A percentile compares a stretch with the other conserved stretches of the same genome.
phyloP scores from a whole-genome alignment of 2,113 vertebrate genomes.

The Amblyopsis rosae region DNA sequence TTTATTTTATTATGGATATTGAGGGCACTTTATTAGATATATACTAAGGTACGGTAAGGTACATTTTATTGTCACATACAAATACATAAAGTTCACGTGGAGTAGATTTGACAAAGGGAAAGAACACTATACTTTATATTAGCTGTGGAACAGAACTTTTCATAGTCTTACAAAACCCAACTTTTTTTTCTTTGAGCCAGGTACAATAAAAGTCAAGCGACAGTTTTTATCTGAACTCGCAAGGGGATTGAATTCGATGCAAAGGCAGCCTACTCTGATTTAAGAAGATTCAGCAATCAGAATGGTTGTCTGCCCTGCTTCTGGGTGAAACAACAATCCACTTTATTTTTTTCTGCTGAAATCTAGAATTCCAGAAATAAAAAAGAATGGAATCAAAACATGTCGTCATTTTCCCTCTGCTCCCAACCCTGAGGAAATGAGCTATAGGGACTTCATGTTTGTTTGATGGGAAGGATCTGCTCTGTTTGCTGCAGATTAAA shows the following conservation, averaged over 20 bases:
- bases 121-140: too few species aligned
- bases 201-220: conserved; percentile 2
- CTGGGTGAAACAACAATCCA: conserved; percentile 36
- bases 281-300: conserved; percentile 39
- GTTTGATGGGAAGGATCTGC: conserved; percentile 37
- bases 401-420: conserved; percentile 48
- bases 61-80: too few species aligned
- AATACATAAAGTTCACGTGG: too few species aligned
- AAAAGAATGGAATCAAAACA: conserved; percentile 35
- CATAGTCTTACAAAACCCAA: too few species aligned
- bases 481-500: conserved; percentile 29
- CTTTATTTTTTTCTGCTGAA: conserved; percentile 30
- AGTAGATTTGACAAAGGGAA: too few species aligned
- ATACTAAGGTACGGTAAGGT: too few species aligned
- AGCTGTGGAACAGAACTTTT: too few species aligned
- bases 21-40: too few species aligned
- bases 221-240: conserved; percentile 45
- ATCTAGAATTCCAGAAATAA: conserved; percentile 24
- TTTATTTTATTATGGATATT: too few species aligned
- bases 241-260: conserved; percentile 29
- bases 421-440: conserved; percentile 45
- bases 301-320: conserved; percentile 38
- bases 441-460: conserved; percentile 23
- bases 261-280: not conserved
- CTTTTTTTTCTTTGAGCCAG: too few species aligned